Percentiles rank a stretch among this genome's conserved stretches.
Evolutionary conservation across 2,888 invertebrate genomes (phyloP).

Genomic region (Deilephila porcellus): DNA sequence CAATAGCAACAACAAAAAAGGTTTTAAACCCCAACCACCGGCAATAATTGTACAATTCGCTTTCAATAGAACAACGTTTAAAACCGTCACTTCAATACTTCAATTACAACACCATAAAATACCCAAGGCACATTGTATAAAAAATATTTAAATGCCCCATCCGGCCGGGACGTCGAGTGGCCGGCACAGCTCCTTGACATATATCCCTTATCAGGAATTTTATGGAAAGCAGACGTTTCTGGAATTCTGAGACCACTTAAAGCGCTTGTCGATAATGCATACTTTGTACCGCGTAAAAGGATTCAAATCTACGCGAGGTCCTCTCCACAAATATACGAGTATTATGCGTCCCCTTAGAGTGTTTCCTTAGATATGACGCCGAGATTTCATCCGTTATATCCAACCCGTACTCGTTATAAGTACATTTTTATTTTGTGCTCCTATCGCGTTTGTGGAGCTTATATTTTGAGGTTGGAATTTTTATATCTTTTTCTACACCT

Average conservation of each 20-base stretch:
- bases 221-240: constrained; percentile 71
- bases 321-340: constrained; percentile 44
- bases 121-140: constrained; percentile 9
- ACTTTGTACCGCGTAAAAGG: constrained; percentile 47
- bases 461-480: not conserved
- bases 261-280: constrained; percentile 61
- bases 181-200: constrained; percentile 52
- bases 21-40: constrained; percentile 2
- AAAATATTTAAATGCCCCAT: constrained; percentile 35
- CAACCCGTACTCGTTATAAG: constrained; percentile 17
- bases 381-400: constrained; percentile 38
- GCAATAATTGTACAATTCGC: constrained; percentile 9
- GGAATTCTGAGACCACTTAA: constrained; percentile 62
- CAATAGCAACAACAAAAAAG: not conserved
- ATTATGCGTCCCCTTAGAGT: constrained; percentile 35
- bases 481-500: not conserved
- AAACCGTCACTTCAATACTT: not conserved
- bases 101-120: constrained; percentile 22
- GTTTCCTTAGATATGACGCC: constrained; percentile 41
- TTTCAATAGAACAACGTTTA: constrained; percentile 10
- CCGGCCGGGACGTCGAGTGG: constrained; percentile 27
- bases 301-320: constrained; percentile 49
- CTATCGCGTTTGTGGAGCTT: not conserved
- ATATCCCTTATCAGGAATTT: constrained; percentile 71
- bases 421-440: constrained; percentile 15